Evolutionary conservation across 2,797 vertebrate genomes (phyloP).

Genomic region (Eulemur mongoz): DNA sequence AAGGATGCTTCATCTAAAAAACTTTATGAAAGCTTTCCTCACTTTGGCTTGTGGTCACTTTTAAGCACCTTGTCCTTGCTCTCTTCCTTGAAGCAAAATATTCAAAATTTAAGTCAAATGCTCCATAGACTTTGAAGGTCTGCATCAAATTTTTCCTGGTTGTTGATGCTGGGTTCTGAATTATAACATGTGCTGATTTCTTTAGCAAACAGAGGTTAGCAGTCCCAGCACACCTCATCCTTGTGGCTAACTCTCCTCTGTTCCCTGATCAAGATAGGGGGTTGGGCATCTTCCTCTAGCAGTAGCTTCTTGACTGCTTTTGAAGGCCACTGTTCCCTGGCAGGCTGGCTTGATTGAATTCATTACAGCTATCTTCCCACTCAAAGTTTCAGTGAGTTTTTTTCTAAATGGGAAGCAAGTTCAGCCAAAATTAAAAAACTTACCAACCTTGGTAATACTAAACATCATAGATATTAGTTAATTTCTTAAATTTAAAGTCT

Average conservation of each 20-base stretch:
- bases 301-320: not conserved
- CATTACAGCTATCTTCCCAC: not conserved
- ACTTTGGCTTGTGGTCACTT: not conserved
- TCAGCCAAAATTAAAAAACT: not conserved
- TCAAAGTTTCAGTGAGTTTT: not conserved
- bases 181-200: not conserved
- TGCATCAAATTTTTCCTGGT: not conserved
- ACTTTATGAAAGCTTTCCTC: not conserved
- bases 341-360: not conserved
- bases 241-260: not conserved
- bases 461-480: not conserved
- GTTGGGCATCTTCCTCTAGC: not conserved
- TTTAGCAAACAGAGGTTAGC: not conserved
- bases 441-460: not conserved
- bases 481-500: constrained; percentile 35
- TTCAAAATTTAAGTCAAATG: not conserved
- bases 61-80: constrained; percentile 11
- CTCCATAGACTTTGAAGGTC: not conserved
- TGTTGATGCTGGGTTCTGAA: not conserved
- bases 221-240: not conserved
- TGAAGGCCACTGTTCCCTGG: not conserved
- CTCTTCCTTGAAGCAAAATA: constrained; percentile 15
- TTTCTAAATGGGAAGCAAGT: constrained; percentile 23
- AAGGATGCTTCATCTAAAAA: constrained; percentile 11
- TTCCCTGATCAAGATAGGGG: not conserved